A percentile compares a stretch with the other conserved stretches of the same genome.
Conservation (phyloP, 2,797 vertebrate genomes). For the Eutrigla gurnardus region DNA sequence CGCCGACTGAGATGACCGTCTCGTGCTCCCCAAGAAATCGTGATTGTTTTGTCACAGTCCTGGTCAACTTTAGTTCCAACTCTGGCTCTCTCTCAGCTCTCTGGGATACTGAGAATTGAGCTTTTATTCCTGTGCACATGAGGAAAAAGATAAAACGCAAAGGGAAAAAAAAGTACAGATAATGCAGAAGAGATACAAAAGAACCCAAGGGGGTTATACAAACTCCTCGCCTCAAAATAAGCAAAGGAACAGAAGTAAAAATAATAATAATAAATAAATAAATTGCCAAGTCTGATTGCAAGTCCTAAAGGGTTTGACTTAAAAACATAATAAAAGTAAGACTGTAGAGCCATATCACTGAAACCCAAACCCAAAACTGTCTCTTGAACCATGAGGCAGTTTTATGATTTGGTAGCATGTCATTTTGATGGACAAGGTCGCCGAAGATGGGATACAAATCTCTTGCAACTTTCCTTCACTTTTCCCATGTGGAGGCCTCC, state of each 20-base stretch:
- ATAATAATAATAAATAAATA: slow-evolving; percentile 29
- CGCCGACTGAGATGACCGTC: slow-evolving; percentile 6
- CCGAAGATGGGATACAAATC: slow-evolving; percentile 18
- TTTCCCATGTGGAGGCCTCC: slow-evolving; percentile 36
- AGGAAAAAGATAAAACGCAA: slow-evolving; percentile 34
- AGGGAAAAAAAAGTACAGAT: slow-evolving; percentile 9
- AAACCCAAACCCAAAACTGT: slow-evolving; percentile 18
- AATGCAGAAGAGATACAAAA: slow-evolving; percentile 33
- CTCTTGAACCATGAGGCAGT: slow-evolving; percentile 22
- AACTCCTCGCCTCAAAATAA: slow-evolving; percentile 41
- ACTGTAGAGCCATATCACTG: background rate
- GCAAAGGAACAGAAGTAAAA: slow-evolving; percentile 13
- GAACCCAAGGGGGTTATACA: slow-evolving; percentile 36
- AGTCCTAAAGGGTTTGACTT: slow-evolving; percentile 2
- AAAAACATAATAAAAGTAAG: slow-evolving; percentile 28
- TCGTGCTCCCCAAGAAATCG: slow-evolving; percentile 19
- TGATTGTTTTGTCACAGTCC: slow-evolving; percentile 31
- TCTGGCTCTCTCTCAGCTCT: slow-evolving; percentile 1
- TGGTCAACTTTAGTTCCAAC: slow-evolving; percentile 28
- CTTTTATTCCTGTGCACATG: slow-evolving; percentile 27
- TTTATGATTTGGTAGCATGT: slow-evolving; percentile 30
- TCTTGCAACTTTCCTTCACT: slow-evolving; percentile 35
- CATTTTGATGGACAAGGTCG: slow-evolving; percentile 59
- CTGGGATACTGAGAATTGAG: slow-evolving; percentile 7
- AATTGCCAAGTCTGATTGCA: background rate